Conservation (phyloP, 2,797 vertebrate species). For the Aselliscus stoliczkanus region DNA sequence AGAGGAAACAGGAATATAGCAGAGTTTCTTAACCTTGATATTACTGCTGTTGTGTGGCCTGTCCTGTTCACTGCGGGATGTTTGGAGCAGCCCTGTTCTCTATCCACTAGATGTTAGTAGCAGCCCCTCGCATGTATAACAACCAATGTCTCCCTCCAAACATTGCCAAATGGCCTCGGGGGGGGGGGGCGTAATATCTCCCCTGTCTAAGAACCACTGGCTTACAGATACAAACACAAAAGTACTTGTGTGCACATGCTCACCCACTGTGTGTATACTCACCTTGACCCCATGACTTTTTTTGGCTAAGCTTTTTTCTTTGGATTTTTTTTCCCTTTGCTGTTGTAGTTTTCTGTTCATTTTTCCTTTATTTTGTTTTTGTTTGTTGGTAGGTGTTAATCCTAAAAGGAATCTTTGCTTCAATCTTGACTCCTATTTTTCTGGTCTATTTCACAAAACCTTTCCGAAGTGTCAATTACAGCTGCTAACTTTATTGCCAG, state of each 20-base stretch:
- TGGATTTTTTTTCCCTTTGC: not conserved
- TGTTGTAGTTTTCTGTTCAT: not conserved
- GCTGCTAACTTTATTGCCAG: not conserved
- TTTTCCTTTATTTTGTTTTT: not conserved
- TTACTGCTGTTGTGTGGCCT: not conserved
- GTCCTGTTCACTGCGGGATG: not conserved
- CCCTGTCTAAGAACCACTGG: not conserved
- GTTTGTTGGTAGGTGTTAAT: constrained; percentile 4
- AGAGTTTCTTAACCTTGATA: not conserved
- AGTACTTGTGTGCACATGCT: not conserved
- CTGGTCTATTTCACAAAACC: not conserved
- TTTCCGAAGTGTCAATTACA: not conserved
- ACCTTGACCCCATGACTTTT: not conserved
- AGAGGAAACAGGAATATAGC: not conserved
- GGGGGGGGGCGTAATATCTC: not conserved
- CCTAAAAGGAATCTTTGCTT: not conserved
- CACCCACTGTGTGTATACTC: not conserved
- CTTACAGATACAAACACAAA: not conserved
- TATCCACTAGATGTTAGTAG: too few relatives aligned
- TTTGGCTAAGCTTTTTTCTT: not conserved
- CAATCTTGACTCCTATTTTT: not conserved
- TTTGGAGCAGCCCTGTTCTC: not conserved
- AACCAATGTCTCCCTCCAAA: not conserved
- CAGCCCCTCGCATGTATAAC: not conserved
- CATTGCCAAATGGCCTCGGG: too few relatives aligned